A percentile compares a stretch with the other conserved stretches of the same genome.
These are phyloP conservation scores for Calonectris borealis DNA, from an alignment of 2,113 vertebrate species.

Conservation along the genomic window DNA sequence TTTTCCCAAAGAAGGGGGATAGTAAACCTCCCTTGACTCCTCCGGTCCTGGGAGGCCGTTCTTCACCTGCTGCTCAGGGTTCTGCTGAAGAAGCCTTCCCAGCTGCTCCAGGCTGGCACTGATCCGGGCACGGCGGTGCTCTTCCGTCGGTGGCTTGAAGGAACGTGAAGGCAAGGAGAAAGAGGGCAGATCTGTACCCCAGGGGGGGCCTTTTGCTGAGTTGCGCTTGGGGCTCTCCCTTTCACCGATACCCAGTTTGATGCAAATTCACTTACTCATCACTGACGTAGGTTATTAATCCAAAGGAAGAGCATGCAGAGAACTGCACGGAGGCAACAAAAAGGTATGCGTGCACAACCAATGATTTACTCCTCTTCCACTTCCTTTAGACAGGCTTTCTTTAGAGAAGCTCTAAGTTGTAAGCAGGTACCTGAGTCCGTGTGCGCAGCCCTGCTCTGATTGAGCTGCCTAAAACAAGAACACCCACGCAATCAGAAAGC, in stretches of 20 bases:
- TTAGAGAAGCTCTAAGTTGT: background rate
- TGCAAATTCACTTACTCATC: background rate
- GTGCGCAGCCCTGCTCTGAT: background rate
- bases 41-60: background rate
- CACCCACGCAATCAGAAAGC: rapidly evolving
- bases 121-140: background rate
- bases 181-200: background rate
- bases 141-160: background rate
- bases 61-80: background rate
- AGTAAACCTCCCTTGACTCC: background rate
- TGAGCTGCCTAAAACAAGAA: background rate
- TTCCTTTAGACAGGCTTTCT: background rate
- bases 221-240: background rate
- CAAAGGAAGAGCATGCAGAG: background rate
- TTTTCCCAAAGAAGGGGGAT: background rate
- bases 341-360: background rate
- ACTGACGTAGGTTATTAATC: background rate
- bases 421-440: background rate
- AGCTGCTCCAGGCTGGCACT: background rate
- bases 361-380: background rate
- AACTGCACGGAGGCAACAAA: background rate
- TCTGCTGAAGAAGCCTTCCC: background rate
- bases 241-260: rapidly evolving
- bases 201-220: background rate
- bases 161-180: background rate